Percentiles rank a stretch among this genome's conserved stretches.
Evolutionary conservation across 1,140 invertebrate species (phyloP).

Genomic region (Homalodisca vitripennis): DNA sequence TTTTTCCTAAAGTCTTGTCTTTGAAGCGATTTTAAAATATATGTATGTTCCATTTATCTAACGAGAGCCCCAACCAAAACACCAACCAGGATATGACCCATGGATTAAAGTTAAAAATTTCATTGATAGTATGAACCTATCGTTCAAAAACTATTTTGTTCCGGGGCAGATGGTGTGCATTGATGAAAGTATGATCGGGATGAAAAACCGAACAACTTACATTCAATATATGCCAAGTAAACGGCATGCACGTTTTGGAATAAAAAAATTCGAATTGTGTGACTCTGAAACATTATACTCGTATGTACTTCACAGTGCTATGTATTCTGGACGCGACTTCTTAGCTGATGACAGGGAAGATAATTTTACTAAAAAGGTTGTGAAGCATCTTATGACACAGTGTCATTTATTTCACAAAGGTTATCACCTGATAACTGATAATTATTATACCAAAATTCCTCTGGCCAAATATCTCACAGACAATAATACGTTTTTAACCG

Average conservation of each 20-base stretch:
- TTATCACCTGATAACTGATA: constrained; percentile 30
- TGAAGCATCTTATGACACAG: constrained; percentile 8
- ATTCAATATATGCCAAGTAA: constrained; percentile 33
- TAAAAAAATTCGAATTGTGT: constrained; percentile 29
- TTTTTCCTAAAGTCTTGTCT: constrained; percentile 7
- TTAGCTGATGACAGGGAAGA: constrained; percentile 2
- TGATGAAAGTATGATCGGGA: constrained; percentile 24
- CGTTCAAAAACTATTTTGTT: constrained; percentile 20
- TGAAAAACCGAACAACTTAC: constrained; percentile 26
- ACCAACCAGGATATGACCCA: constrained; percentile 21
- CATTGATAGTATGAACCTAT: not conserved
- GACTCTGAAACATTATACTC: not conserved
- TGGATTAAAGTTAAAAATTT: not conserved
- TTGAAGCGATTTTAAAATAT: constrained; percentile 3
- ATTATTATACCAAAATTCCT: constrained; percentile 29
- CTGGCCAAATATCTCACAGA: constrained; percentile 4
- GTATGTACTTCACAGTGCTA: not conserved
- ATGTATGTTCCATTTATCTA: constrained; percentile 2
- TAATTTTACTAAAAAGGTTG: constrained; percentile 27
- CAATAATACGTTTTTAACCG: constrained; percentile 25
- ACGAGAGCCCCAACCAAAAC: not conserved
- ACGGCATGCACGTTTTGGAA: constrained; percentile 21
- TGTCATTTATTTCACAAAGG: constrained; percentile 22
- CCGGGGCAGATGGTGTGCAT: constrained; percentile 3
- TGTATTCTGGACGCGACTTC: constrained; percentile 28